A percentile compares a stretch with the other conserved stretches of the same genome.
These are phyloP conservation scores for Porites cylindrica DNA, from an alignment of 92 coral and sea anemone species.

Conservation along the genomic window DNA sequence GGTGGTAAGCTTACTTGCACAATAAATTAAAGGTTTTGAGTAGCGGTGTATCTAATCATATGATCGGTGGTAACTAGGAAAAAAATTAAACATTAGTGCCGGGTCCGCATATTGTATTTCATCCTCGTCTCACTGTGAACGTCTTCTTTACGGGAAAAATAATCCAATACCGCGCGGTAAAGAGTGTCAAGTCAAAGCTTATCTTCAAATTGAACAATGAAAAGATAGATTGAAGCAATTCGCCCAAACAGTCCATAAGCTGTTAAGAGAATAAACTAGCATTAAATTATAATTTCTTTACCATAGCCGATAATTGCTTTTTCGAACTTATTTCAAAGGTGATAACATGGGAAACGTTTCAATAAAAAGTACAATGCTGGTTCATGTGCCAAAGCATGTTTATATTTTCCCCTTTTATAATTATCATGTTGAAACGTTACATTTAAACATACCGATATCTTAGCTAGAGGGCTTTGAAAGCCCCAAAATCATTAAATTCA, in stretches of 20 bases:
- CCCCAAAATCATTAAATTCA: background rate
- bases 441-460: background rate
- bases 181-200: constrained; percentile 24
- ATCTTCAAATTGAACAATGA: background rate
- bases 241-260: background rate
- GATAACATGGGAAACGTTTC: constrained; percentile 1
- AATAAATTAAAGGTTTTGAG: background rate
- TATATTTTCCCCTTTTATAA: background rate
- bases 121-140: background rate
- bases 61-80: background rate
- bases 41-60: background rate
- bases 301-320: constrained; percentile 6
- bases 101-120: background rate
- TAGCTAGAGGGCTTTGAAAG: constrained; percentile 5
- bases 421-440: background rate
- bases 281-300: constrained; percentile 5
- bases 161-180: background rate
- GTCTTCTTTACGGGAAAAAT: background rate
- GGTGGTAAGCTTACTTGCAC: too few species aligned
- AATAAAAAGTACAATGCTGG: background rate
- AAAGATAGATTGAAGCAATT: background rate
- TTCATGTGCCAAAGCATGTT: background rate
- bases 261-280: constrained; percentile 8
- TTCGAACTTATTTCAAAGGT: background rate
- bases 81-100: too few species aligned